These are phyloP conservation scores for Eledone cirrhosa DNA, from an alignment of 2,888 invertebrate genomes.

Conservation along the genomic window DNA sequence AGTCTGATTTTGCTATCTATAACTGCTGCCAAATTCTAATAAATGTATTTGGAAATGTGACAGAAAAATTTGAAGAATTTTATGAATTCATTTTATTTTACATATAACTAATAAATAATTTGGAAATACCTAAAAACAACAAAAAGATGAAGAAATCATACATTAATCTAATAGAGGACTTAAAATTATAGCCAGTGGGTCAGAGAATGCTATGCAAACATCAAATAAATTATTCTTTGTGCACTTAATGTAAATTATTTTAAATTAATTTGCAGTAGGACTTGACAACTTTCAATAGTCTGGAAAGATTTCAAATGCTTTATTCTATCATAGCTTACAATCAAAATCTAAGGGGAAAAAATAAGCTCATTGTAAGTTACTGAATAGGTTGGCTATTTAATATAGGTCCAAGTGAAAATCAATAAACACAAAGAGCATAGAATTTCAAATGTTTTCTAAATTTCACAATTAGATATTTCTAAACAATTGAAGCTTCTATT, in stretches of 20 bases:
- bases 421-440: slow-evolving; percentile 12
- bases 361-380: slow-evolving; percentile 10
- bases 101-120: slow-evolving; percentile 28
- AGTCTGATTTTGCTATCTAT: not conserved
- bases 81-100: slow-evolving; percentile 28
- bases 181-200: slow-evolving; percentile 27
- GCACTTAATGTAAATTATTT: slow-evolving; percentile 24
- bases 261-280: slow-evolving; percentile 23
- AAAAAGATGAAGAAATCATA: slow-evolving; percentile 20
- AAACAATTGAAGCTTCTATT: too few species aligned
- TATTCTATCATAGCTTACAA: slow-evolving; percentile 26
- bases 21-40: slow-evolving; percentile 18
- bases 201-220: slow-evolving; percentile 22
- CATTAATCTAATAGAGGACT: slow-evolving; percentile 21
- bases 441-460: slow-evolving; percentile 11
- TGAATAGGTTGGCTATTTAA: slow-evolving; percentile 1
- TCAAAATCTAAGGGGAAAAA: not conserved
- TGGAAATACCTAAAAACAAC: not conserved
- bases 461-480: not conserved
- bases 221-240: slow-evolving; percentile 28
- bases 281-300: slow-evolving; percentile 21
- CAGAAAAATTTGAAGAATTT: slow-evolving; percentile 18
- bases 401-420: slow-evolving; percentile 24
- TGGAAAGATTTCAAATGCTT: slow-evolving; percentile 8
- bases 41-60: slow-evolving; percentile 16